These are phyloP conservation scores for Coptodon rendalli DNA, from an alignment of 2,113 vertebrate species.

Conservation along the genomic window DNA sequence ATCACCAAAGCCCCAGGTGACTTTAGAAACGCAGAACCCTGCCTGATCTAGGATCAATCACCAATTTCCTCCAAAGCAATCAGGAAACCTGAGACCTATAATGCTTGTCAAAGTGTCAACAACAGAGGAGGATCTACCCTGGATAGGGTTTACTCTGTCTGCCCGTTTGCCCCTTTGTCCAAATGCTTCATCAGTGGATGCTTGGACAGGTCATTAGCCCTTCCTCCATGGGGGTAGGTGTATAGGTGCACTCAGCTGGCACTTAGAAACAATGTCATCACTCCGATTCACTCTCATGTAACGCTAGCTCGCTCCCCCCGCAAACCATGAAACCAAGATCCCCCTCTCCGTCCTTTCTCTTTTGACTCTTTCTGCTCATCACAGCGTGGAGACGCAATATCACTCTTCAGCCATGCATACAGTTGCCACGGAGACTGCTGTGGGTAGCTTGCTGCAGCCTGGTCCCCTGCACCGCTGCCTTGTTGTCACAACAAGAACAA, in stretches of 20 bases:
- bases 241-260: slow-evolving; percentile 52
- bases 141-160: neutral
- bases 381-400: slow-evolving; percentile 39
- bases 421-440: slow-evolving; percentile 48
- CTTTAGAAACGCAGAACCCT: neutral
- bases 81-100: slow-evolving; percentile 18
- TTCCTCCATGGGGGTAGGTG: slow-evolving; percentile 7
- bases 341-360: slow-evolving; percentile 35
- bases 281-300: slow-evolving; percentile 61
- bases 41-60: slow-evolving; percentile 25
- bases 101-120: slow-evolving; percentile 6
- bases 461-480: slow-evolving; percentile 15
- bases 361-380: slow-evolving; percentile 53
- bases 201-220: slow-evolving; percentile 19
- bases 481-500: neutral
- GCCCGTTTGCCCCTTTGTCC: slow-evolving; percentile 12
- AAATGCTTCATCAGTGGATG: neutral
- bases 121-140: neutral
- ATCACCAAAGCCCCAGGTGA: neutral
- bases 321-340: slow-evolving; percentile 60
- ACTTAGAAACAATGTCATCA: slow-evolving; percentile 66
- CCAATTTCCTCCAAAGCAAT: slow-evolving; percentile 32
- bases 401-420: slow-evolving; percentile 57
- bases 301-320: slow-evolving; percentile 43
- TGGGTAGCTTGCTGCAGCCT: neutral